Evolutionary conservation across 2,113 vertebrate genomes (phyloP), one percentile per base, ranked within the genome.

Genomic region (Empidonax alnorum): DNA sequence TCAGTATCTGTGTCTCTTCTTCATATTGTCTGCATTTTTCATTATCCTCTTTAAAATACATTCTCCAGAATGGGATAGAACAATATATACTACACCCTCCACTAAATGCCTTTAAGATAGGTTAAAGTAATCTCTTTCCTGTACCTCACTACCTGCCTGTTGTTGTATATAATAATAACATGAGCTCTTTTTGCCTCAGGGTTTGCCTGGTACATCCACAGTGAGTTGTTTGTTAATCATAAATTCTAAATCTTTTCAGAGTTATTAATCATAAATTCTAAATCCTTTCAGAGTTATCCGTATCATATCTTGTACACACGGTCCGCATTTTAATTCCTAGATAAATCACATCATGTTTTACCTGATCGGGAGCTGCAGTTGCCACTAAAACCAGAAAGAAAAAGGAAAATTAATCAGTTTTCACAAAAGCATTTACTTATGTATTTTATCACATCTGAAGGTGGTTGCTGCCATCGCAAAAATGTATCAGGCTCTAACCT

Each of bases 361-460:
- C 99, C 99, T 99, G 98, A 91, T 98, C 98, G 90, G 98, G 98
- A 78, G 98, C 95, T 95, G 96, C 84, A 97, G 99, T 98, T 97
- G 97, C 98, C 98, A 99, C 98, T 99, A 98, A 97, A 98, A 98
- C 35, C 88, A 97, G 92, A 97, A 97, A 97, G 95, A 97, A 97
- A 97, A 89, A 83, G 89, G 92, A 87, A 67, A 96, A 97, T 91
- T 69, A 95, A 93, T 94, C 30, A 81, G 9, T 82, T 55, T 96
- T 68, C 50, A 69, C 25, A n/a, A 47, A 55, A 73, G 53, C 22
- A 55, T 72, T 56, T 59, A 49, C 27, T 90, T 46, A 58, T 11
- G 39, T 30, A 58, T 50, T 69, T 63, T 50, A 42, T 66, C 27
- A 61, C 21, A 44, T 25, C 35, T 67, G 30, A 84, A 86, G 85